A percentile compares a stretch with the other conserved stretches of the same genome.
These are phyloP conservation scores for Acromyrmex echinatior DNA, from an alignment of 1,140 invertebrate genomes.

Conservation along the genomic window DNA sequence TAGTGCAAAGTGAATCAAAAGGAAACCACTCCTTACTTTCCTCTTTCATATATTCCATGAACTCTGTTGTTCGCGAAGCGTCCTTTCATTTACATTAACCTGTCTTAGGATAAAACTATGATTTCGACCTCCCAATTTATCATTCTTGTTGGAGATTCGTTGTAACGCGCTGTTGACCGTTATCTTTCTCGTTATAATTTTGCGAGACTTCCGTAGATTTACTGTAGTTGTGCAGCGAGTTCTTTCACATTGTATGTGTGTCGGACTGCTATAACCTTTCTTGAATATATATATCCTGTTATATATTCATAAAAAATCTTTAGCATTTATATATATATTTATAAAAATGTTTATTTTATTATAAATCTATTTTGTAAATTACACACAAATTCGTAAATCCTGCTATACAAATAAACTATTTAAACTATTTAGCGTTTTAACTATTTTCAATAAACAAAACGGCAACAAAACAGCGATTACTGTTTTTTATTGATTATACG, in stretches of 20 bases:
- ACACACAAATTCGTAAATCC: not conserved
- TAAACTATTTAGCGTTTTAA: not conserved
- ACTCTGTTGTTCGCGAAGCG: conserved; percentile 26
- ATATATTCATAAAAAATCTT: not conserved
- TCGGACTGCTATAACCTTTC: too few relatives aligned
- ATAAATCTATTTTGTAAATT: not conserved
- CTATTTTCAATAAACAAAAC: not conserved
- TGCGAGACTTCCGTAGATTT: not conserved
- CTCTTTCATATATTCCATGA: not conserved
- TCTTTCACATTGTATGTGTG: not conserved
- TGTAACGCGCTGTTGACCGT: conserved; percentile 36
- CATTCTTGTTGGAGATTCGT: conserved; percentile 32
- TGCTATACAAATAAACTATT: not conserved
- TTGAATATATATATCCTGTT: not conserved
- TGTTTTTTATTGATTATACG: conserved; percentile 22
- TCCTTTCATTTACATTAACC: conserved; percentile 54
- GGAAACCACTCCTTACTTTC: not conserved
- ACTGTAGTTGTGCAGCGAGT: not conserved
- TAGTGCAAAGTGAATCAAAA: not conserved
- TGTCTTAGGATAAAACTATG: conserved; percentile 42
- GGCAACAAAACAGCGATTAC: not conserved
- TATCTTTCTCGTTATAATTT: conserved; percentile 33
- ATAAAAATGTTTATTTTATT: not conserved
- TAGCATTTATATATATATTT: not conserved
- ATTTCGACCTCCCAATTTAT: conserved; percentile 41